Evolutionary conservation across 2,113 vertebrate genomes (phyloP), one percentile per base, ranked within the genome.

Genomic region (Puntigrus tetrazona): DNA sequence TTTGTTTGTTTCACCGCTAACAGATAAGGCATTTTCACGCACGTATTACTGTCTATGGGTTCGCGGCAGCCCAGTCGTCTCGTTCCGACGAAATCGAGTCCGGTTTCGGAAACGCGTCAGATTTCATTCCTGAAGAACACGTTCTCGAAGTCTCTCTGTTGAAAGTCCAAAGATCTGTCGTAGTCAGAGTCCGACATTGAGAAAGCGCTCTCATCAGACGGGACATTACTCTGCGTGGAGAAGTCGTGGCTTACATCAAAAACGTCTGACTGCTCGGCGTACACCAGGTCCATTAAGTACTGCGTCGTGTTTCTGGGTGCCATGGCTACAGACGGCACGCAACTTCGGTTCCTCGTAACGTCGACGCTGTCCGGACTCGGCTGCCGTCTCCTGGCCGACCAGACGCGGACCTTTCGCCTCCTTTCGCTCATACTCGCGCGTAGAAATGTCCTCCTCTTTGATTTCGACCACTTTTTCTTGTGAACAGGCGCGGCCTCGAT

Each of bases 261-360:
- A 45, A 41, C 38, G 22, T 25, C 13, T 36, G 31, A 20, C 83
- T 91, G 5, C 31, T 95, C 94, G 1, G 87, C 87, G 7, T 94
- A 94, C 27, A 86, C 91, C 0, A 90, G 81, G 29, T 82, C 73
- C 93, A 95, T 95, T 2, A 95, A 57, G 85, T 94, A 95, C 83
- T 95, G 94, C 1, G 94, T 95, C 0, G 94, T 95, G 91, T 95
- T 91, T 25, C 31, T 38, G 5, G 90, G 90, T 31, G 90, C 90
- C 87, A 87, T 88, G 0, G 78, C 65, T 8, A 76, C 85, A 3
- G 79, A 9, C 3, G 76, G 73, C 1, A 47, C 4, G 5, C 2
- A 47, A 57, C 52, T 43, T 1, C 43, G 25, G 27, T 34, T 41
- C 3, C 47, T 9, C 38, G 27, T n/a, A 43, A 18, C 14, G 47